Evolutionary conservation across 2,113 vertebrate genomes (phyloP).

Genomic region (Gallinago undulata): DNA sequence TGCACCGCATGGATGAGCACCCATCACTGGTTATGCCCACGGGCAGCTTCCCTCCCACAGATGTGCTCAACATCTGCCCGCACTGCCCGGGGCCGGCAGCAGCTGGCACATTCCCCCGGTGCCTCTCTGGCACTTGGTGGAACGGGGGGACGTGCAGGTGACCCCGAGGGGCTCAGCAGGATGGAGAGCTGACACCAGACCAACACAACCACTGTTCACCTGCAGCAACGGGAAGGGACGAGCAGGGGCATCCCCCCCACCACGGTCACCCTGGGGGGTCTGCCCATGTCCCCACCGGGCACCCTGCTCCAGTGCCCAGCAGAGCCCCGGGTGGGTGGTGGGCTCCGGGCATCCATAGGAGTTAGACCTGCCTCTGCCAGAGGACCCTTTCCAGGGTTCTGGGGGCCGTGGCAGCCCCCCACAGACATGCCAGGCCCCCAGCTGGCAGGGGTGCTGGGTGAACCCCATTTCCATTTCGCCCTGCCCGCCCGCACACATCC

Average conservation of each 20-base stretch:
- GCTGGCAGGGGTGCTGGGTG: rapidly evolving
- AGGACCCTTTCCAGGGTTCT: neutral
- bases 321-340: rapidly evolving
- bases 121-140: neutral
- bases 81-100: neutral
- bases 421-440: neutral
- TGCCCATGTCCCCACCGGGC: neutral
- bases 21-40: neutral
- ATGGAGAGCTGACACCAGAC: rapidly evolving
- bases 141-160: neutral
- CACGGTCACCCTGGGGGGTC: rapidly evolving
- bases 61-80: neutral
- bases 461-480: rapidly evolving
- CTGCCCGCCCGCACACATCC: rapidly evolving
- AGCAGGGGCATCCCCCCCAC: neutral
- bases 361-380: neutral
- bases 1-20: neutral
- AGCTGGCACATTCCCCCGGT: rapidly evolving
- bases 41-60: neutral
- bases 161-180: rapidly evolving
- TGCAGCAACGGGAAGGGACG: neutral
- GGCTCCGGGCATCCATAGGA: neutral
- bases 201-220: neutral
- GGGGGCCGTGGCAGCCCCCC: neutral
- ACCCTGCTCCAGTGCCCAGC: neutral